Evolutionary conservation across 1,140 invertebrate species (phyloP), one percentile per base, ranked within the genome.

Genomic region (Polyergus mexicanus): DNA sequence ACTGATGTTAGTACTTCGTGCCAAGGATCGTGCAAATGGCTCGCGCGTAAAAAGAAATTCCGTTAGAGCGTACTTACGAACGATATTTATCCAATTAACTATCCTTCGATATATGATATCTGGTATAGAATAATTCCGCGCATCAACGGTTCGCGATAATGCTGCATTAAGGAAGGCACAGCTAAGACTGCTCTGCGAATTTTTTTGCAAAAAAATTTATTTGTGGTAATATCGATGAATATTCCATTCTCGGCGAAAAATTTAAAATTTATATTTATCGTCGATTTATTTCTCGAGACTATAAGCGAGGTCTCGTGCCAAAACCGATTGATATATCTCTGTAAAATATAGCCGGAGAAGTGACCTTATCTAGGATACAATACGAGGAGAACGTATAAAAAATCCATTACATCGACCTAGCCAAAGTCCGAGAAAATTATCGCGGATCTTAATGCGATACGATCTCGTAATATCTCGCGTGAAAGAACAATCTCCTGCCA

Each of bases 51-150:
- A 44, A 62, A 83, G 54, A 8, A 83, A 83, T 83, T 47, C 68
- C 68, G 78, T 83, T 74, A 83, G 54, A 56, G 62, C 28, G 54
- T 83, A 74, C 68, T 74, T 74, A 74, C 35, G 38, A 83, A 74
- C 38, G 68, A 83, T 83, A 83, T 54, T 83, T 83, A 83, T 60
- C 78, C 78, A 83, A 83, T 83, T 83, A 83, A 19, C 28, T 74
- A 83, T 54, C 22, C 13, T 51, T 11, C 16, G 47, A 19, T 51
- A 51, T 51, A 19, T 47, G 13, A 47, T 47, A 47, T 4, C 38
- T 38, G 66, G 25, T 28, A 22, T 16, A 16, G 74, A 83, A 83
- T 35, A 68, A 83, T 83, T 83, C 25, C 35, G 38, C 38, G 56
- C 47, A 83, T 81, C 22, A 58, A 25, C 38, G 16, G 38, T 19